Percentiles rank a stretch among this genome's conserved stretches.
phyloP scores from a whole-genome alignment of 2,113 vertebrate genomes.

The Equus przewalskii region DNA sequence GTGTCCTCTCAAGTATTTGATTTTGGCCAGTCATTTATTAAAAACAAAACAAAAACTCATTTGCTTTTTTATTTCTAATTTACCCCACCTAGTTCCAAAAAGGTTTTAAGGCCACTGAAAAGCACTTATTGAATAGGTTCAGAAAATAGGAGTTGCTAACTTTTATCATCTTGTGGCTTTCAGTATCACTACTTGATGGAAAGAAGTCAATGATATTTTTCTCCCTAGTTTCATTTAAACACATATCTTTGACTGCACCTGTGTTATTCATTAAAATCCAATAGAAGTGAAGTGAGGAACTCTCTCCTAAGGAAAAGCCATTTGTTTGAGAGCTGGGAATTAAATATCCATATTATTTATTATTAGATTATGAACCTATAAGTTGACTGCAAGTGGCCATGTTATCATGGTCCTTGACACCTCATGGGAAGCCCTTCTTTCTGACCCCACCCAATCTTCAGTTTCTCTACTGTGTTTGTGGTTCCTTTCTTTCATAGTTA shows the following conservation, averaged over 20 bases:
- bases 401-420: not conserved
- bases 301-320: not conserved
- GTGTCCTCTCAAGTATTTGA: not conserved
- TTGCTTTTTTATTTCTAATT: slow-evolving; percentile 29
- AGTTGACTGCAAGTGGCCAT: not conserved
- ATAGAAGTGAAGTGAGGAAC: not conserved
- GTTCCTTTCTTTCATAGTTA: slow-evolving; percentile 14
- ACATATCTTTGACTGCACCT: not conserved
- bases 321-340: not conserved
- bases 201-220: slow-evolving; percentile 53
- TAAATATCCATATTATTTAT: not conserved
- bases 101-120: not conserved
- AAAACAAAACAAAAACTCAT: slow-evolving; percentile 29
- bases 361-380: not conserved
- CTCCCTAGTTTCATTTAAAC: not conserved
- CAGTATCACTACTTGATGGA: slow-evolving; percentile 51
- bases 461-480: slow-evolving; percentile 55
- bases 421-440: not conserved
- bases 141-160: slow-evolving; percentile 23
- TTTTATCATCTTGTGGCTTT: slow-evolving; percentile 49
- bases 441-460: slow-evolving; percentile 59
- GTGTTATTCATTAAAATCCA: slow-evolving; percentile 21
- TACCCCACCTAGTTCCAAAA: slow-evolving; percentile 39
- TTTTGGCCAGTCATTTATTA: not conserved
- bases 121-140: slow-evolving; percentile 7